Evolutionary conservation across 2,113 vertebrate species (phyloP), one percentile per base, ranked within the genome.

Genomic region (Bombycilla garrulus): DNA sequence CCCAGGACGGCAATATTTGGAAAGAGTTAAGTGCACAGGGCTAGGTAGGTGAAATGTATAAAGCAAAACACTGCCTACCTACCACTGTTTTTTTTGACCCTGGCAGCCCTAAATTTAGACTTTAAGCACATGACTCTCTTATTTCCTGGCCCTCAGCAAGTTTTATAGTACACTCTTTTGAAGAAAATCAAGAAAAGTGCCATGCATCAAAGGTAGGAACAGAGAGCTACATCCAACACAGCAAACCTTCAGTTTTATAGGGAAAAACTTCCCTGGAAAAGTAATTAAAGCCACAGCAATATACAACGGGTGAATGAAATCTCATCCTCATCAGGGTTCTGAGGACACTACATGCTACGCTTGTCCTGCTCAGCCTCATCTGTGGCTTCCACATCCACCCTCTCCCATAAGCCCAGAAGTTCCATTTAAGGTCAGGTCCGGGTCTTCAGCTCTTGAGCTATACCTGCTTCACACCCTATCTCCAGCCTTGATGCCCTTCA

Each of bases 371-470:
- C 50, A 47, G 57, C 26, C 57, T 56, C n/a, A 60, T 33, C 40
- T 28, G 19, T 14, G 14, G 9, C 12, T 83, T 35, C 44, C 35
- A 88, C 31, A 33, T 35, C 29, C 33, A 24, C 13, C 5, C 11
- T 72, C 54, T 79, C 23, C 56, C 16, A 38, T 3, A 38, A 25
- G 25, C 31, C 21, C 38, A 70, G 14, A 12, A 71, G 10, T 40
- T 88, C 53, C 15, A 23, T 36, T 82, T 65, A 44, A 56, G 17
- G 15, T 36, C 44, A 65, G 9, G 12, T 9, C 26, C n/a, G 2
- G 5, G 4, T 5, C 0, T n/a, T 42, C 4, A 58, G 5, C 5
- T 0, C 1, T 17, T 21, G 1, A 25, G 6, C 2, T 17, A 1
- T 14, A 11, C 0, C 1, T 57, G 3, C 25, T 66, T 29, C 6